These are phyloP conservation scores for Cryptotermes secundus DNA, from an alignment of 1,140 invertebrate genomes.

Conservation along the genomic window DNA sequence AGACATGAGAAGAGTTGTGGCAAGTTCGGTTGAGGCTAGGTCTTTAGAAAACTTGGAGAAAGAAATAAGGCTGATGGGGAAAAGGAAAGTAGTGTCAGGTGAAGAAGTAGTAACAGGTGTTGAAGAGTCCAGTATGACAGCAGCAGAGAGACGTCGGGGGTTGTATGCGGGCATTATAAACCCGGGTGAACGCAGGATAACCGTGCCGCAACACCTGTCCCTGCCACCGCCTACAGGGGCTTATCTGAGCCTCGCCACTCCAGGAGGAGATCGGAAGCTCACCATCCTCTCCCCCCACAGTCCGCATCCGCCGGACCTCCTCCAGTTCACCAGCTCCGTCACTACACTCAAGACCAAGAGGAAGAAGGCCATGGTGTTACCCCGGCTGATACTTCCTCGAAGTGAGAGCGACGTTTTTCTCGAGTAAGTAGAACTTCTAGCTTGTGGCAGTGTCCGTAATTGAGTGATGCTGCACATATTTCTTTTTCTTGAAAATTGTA, in stretches of 20 bases:
- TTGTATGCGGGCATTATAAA: slow-evolving; percentile 58
- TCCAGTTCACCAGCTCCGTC: slow-evolving; percentile 48
- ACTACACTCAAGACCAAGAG: slow-evolving; percentile 60
- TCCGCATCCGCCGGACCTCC: slow-evolving; percentile 54
- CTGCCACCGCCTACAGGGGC: slow-evolving; percentile 62
- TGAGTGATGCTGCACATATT: no score
- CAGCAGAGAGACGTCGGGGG: slow-evolving; percentile 60
- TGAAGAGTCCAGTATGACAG: slow-evolving; percentile 48
- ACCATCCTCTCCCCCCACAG: slow-evolving; percentile 75
- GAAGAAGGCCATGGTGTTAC: slow-evolving; percentile 71
- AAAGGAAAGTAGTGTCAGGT: slow-evolving; percentile 58
- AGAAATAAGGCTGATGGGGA: slow-evolving; percentile 54
- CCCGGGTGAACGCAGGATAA: slow-evolving; percentile 51
- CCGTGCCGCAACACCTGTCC: slow-evolving; percentile 65
- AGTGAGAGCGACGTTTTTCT: slow-evolving; percentile 66
- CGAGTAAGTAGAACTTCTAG: slow-evolving; percentile 54
- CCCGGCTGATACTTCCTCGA: slow-evolving; percentile 69
- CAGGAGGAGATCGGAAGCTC: slow-evolving; percentile 57
- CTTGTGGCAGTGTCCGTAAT: no score
- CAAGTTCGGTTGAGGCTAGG: slow-evolving; percentile 52
- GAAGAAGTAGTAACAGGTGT: slow-evolving; percentile 51
- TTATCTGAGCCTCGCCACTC: slow-evolving; percentile 52
- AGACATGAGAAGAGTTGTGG: slow-evolving; percentile 59
- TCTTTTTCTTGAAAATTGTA: no score
- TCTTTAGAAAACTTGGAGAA: slow-evolving; percentile 57